These are phyloP conservation scores for Belonocnema kinseyi DNA, from an alignment of 1,140 invertebrate species.

Conservation along the genomic window DNA sequence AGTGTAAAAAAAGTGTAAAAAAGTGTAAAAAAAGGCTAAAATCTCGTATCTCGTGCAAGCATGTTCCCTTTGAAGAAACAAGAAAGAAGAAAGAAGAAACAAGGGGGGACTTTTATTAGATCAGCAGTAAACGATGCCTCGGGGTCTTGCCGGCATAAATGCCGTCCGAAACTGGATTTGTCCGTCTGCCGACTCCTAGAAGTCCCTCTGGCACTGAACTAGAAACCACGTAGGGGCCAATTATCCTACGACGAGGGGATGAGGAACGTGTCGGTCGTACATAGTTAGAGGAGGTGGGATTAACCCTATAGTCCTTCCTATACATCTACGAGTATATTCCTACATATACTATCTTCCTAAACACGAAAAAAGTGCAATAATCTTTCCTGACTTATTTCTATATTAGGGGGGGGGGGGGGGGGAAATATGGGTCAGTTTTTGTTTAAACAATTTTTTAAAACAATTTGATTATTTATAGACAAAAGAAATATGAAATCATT, in stretches of 20 bases:
- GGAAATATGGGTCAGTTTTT: no score
- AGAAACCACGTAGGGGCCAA: constrained; percentile 29
- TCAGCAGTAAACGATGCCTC: constrained; percentile 29
- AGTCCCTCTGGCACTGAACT: constrained; percentile 25
- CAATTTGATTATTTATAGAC: no score
- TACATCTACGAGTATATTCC: no score
- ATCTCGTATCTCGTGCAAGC: not conserved
- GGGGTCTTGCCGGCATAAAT: constrained; percentile 26
- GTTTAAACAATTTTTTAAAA: no score
- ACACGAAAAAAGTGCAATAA: no score
- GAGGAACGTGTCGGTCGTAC: constrained; percentile 14
- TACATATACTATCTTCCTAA: no score
- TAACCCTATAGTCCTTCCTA: constrained; percentile 8
- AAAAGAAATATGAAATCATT: no score
- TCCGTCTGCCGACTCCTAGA: constrained; percentile 27
- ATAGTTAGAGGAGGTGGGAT: constrained; percentile 17
- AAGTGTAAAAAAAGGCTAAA: not conserved
- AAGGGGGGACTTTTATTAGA: constrained; percentile 20
- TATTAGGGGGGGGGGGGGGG: no score
- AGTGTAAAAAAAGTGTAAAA: no score
- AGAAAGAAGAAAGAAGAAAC: not conserved
- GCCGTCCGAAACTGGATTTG: constrained; percentile 31
- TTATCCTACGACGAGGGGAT: constrained; percentile 22
- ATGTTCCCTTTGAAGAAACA: not conserved
- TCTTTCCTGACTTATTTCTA: no score